A percentile compares a stretch with the other conserved stretches of the same genome.
Conservation (phyloP, 1,140 invertebrate species). For the Philotrypesis tridentata region DNA sequence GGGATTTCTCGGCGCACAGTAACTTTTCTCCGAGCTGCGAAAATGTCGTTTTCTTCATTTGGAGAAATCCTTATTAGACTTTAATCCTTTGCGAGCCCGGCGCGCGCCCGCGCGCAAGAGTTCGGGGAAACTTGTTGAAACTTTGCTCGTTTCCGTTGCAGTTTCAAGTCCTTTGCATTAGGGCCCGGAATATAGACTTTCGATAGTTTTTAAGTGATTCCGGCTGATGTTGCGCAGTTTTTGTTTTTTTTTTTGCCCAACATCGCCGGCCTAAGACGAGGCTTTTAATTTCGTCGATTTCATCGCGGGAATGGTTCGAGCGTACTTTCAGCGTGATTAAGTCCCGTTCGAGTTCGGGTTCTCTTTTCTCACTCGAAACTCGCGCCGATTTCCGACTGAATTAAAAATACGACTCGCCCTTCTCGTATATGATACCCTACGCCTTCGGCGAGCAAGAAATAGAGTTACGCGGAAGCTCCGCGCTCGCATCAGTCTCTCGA, state of each 20-base stretch:
- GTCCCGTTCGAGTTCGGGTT: too few relatives aligned
- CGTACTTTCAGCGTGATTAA: background rate
- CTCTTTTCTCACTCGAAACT: too few relatives aligned
- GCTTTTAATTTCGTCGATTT: background rate
- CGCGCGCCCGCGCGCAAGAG: background rate
- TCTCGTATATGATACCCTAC: too few relatives aligned
- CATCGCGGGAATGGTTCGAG: background rate
- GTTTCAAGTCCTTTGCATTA: slow-evolving; percentile 24
- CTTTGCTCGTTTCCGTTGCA: slow-evolving; percentile 33
- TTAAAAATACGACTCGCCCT: too few relatives aligned
- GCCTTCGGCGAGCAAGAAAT: background rate
- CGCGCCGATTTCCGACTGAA: too few relatives aligned
- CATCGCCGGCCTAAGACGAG: background rate
- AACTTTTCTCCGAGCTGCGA: slow-evolving; percentile 45
- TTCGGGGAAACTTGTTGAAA: slow-evolving; percentile 33
- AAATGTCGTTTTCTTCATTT: slow-evolving; percentile 50
- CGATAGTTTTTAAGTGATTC: slow-evolving; percentile 50
- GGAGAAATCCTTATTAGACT: slow-evolving; percentile 52
- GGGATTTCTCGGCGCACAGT: slow-evolving; percentile 32
- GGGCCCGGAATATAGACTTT: slow-evolving; percentile 35
- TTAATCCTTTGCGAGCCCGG: slow-evolving; percentile 41
- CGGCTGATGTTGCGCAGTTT: background rate
- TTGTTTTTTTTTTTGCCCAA: slow-evolving; percentile 1
- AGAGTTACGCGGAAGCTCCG: background rate
- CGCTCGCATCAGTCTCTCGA: background rate